Percentiles rank a stretch among this genome's conserved stretches.
phyloP scores from a whole-genome alignment of 2,797 vertebrate species.

The Falco concolor region DNA sequence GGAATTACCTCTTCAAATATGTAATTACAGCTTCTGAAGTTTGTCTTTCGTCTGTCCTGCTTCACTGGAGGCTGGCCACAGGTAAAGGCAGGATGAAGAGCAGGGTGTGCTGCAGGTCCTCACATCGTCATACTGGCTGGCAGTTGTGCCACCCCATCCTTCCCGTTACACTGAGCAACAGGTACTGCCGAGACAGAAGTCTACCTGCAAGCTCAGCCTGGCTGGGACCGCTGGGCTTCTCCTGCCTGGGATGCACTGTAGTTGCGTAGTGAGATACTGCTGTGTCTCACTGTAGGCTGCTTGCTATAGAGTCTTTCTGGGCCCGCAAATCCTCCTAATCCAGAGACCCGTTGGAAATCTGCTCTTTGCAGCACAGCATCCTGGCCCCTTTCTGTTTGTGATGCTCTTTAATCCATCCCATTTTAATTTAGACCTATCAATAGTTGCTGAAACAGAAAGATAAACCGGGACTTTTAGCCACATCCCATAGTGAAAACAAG shows the following conservation, averaged over 20 bases:
- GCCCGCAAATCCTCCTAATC: background rate
- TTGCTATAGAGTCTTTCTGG: background rate
- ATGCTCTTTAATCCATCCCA: background rate
- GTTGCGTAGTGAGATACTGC: background rate
- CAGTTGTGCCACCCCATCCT: background rate
- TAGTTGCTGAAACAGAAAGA: background rate
- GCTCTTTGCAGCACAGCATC: background rate
- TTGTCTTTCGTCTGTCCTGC: background rate
- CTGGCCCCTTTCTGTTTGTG: background rate
- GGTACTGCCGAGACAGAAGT: fast-evolving
- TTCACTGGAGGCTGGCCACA: background rate
- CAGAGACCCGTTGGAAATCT: background rate
- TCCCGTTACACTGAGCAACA: background rate
- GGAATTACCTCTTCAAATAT: background rate
- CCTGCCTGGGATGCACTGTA: fast-evolving
- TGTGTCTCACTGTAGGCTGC: background rate
- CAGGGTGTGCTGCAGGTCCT: background rate
- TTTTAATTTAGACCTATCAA: background rate
- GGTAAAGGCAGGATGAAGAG: background rate
- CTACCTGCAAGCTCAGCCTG: background rate
- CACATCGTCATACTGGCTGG: background rate
- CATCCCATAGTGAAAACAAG: background rate
- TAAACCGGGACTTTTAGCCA: background rate
- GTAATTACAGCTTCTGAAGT: background rate
- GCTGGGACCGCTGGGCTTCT: fast-evolving